phyloP scores from a whole-genome alignment of 1,140 invertebrate genomes.

The Metaphire vulgaris region DNA sequence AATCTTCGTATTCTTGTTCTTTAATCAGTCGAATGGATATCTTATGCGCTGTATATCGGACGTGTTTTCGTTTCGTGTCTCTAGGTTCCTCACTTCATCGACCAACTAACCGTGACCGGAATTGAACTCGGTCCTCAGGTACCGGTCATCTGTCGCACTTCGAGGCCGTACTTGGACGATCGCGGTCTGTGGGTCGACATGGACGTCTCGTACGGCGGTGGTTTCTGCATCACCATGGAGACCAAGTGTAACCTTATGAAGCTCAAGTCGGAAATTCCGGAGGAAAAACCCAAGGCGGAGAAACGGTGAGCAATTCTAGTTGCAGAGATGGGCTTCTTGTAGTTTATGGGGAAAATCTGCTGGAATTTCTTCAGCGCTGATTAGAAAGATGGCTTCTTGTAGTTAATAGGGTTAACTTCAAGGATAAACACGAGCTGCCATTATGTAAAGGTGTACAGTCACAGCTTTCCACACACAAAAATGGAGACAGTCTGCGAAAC shows the following conservation, averaged over 20 bases:
- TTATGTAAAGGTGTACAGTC: no score
- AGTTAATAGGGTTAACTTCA: no score
- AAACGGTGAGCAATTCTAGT: slow-evolving; percentile 18
- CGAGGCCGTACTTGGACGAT: slow-evolving; percentile 69
- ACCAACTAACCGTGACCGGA: slow-evolving; percentile 69
- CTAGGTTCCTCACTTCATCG: slow-evolving; percentile 79
- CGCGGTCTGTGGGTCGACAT: slow-evolving; percentile 88
- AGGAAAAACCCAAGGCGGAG: slow-evolving; percentile 1
- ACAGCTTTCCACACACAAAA: no score
- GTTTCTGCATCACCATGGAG: slow-evolving; percentile 80
- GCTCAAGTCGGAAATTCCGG: slow-evolving; percentile 53
- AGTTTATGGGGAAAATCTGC: no score
- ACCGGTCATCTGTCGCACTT: slow-evolving; percentile 68
- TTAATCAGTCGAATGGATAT: no score
- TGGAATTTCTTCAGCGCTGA: no score
- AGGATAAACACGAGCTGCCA: no score
- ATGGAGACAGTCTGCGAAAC: no score
- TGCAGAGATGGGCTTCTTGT: background rate
- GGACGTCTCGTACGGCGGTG: slow-evolving; percentile 80
- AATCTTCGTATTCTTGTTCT: no score
- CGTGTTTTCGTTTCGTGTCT: no score
- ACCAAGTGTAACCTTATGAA: slow-evolving; percentile 88
- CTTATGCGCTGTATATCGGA: no score
- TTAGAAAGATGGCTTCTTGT: no score
- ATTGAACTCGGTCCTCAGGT: slow-evolving; percentile 68